Base-by-base conservation (phyloP, 2,888 invertebrate genomes). In the Scaptomyza tumidula region DNA sequence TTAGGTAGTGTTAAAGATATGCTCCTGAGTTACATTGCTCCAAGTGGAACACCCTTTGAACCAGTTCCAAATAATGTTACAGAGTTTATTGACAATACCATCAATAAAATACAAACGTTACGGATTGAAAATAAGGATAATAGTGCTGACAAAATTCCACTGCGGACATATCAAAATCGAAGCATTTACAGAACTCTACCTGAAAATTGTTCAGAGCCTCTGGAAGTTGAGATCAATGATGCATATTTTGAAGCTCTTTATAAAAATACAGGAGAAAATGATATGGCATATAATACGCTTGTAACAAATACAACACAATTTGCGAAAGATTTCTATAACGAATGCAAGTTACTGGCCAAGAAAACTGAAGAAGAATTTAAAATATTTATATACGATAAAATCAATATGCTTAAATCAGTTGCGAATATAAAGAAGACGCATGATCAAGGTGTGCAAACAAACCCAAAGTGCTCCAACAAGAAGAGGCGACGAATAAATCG, bases 141-240 rank as follows among this genome's bases (percentile, higher is more conserved):
- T 9, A 41, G 56, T 11, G 4, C 19, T 6, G 50, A 64, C 4
- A 41, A 69, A 45, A n/a, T 5, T 0, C 0, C 6, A 0, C 9
- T 6, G 14, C 27, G 10, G 6, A 56, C 53, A 19, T n/a, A 11
- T 13, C 6, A 33, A 33, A 33, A 10, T 19, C 49, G 1, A 19
- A 6, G 41, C 24, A 50, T 35, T 14, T 49, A 16, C 2, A 6
- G 6, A 37, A 45, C 6, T n/a, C 35, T 74, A 9, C 6, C 33
- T 2, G 70, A 73, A 27, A 78, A 84, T 49, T 86, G 86, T 16
- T 89, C 86, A 0, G 89, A 89, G 43, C 81, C 82, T 0, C 48
- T 88, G 44, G 89, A 89, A 56, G 70, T 78, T 49, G 70, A 74
- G 37, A 45, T 72, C 4, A 75, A 76, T 55, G 86, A 88, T 54